Percentiles rank a stretch among this genome's conserved stretches.
Conservation (phyloP, 2,113 vertebrate species). For the Ptychochromis oligacanthus region DNA sequence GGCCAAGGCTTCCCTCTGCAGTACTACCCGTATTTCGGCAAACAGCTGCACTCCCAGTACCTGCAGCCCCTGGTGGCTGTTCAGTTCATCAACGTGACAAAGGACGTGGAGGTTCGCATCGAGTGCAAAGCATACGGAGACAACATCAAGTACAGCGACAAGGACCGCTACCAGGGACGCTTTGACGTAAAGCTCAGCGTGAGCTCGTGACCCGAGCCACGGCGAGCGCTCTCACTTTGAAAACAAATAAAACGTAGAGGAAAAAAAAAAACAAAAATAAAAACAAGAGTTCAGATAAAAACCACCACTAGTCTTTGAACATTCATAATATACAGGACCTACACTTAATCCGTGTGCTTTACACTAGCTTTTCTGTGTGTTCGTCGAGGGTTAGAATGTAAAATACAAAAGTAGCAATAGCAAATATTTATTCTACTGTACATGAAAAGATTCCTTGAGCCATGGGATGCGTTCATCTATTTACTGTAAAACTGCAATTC, state of each 20-base stretch:
- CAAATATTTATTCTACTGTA: constrained; percentile 99
- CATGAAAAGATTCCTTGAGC: constrained; percentile 98
- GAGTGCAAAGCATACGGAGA: constrained; percentile 91
- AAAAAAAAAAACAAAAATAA: constrained; percentile 58
- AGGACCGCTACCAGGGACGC: constrained; percentile 98
- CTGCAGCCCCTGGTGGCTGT: constrained; percentile 94
- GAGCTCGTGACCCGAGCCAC: constrained; percentile 89
- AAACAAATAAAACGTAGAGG: constrained; percentile 78
- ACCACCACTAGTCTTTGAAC: constrained; percentile 97
- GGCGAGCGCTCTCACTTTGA: constrained; percentile 77
- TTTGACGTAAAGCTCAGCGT: constrained; percentile 94
- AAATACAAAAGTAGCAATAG: constrained; percentile 97
- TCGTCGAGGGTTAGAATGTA: constrained; percentile 98
- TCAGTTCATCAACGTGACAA: constrained; percentile 91
- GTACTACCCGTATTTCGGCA: constrained; percentile 98
- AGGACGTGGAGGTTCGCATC: constrained; percentile 83
- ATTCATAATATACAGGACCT: constrained; percentile 99
- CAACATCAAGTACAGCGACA: constrained; percentile 94
- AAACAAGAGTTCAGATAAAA: constrained; percentile 73
- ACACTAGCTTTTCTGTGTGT: constrained; percentile 98
- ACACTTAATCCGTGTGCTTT: constrained; percentile 99
- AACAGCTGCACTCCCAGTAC: constrained; percentile 89
- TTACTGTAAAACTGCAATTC: constrained; percentile 98
- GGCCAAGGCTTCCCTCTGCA: constrained; percentile 88
- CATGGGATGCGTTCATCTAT: constrained; percentile 96